Base-by-base conservation (phyloP, 2,888 invertebrate genomes). In the Salticus scenicus region DNA sequence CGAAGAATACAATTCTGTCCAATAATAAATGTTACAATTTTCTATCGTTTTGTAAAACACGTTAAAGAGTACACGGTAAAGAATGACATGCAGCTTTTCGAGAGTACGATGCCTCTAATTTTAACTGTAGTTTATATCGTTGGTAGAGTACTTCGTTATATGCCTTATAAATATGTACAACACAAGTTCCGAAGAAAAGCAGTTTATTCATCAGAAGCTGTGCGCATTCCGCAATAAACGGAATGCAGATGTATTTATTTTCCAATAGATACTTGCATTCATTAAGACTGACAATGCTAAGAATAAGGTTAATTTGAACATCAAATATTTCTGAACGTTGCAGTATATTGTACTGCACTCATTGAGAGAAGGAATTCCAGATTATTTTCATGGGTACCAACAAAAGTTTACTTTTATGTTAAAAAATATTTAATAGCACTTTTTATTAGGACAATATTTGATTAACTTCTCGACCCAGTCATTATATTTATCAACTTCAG, bases 291-390 rank as follows among this genome's bases (percentile, higher is more conserved):
- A 4, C 27, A 10, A 10, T 64, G 30, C 24, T 27, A 64, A n/a
- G n/a, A 64, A 17, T 30, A 64, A 64, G 64, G 20, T 24, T 17
- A 24, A 24, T 64, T 30, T 64, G 24, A 64, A 12, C 24, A 17
- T 64, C 64, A 64, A 64, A 27, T 12, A 64, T 20, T 24, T 64
- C 64, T 64, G 24, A 64, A 64, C 64, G 17, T 64, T 4, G 4
- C 24, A 28, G 64, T 24, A 64, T 4, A 64, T 17, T 7, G 64
- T 64, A 64, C 64, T 64, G 64, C 27, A 64, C 64, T 64, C 10
- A 64, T 64, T 64, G 2, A 4, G 24, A 64, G 24, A 12, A 64
- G 24, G 64, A 64, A 64, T 64, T 64, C 24, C 64, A 64, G 64
- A 2, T 12, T 64, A 17, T 64, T 28, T 10, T 64, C 30, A 64